These are phyloP conservation scores for Isurus oxyrinchus DNA, from an alignment of 2,113 vertebrate species.

Conservation along the genomic window DNA sequence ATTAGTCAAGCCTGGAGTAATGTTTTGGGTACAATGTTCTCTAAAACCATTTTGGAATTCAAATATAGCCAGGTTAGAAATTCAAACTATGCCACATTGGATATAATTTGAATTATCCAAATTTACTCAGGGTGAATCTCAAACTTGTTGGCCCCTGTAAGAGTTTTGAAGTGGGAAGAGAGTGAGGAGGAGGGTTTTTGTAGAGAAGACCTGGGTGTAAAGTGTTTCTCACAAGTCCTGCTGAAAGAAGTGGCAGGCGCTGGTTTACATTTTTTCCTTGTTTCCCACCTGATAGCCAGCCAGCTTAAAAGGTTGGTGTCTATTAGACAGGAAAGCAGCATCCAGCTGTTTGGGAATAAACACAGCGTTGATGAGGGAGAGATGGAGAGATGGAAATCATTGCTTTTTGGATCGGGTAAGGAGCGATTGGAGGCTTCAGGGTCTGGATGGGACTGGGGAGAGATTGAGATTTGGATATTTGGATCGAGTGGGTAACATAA, in stretches of 20 bases:
- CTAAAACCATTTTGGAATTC: neutral
- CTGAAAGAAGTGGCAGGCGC: too few species aligned
- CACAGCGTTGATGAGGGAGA: too few species aligned
- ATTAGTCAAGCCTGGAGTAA: neutral
- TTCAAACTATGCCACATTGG: neutral
- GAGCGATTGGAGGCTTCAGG: neutral
- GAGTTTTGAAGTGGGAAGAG: neutral
- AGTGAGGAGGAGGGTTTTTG: neutral
- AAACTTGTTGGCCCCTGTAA: too few species aligned
- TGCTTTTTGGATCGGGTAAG: neutral
- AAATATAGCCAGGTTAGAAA: neutral
- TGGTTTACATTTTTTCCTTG: too few species aligned
- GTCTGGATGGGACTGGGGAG: neutral
- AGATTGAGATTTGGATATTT: neutral
- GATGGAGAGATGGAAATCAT: too few species aligned
- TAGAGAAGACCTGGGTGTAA: neutral
- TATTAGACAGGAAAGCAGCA: neutral
- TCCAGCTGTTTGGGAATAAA: too few species aligned
- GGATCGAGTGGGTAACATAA: neutral
- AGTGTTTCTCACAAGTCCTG: too few species aligned
- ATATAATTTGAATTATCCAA: neutral
- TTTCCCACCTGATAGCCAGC: too few species aligned
- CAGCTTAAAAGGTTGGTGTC: neutral
- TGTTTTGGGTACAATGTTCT: neutral
- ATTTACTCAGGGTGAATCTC: neutral